Percentiles rank a stretch among this genome's conserved stretches.
These are phyloP conservation scores for Strongylocentrotus purpuratus DNA, from an alignment of 35 echinoderm and acorn worm species.

Conservation along the genomic window DNA sequence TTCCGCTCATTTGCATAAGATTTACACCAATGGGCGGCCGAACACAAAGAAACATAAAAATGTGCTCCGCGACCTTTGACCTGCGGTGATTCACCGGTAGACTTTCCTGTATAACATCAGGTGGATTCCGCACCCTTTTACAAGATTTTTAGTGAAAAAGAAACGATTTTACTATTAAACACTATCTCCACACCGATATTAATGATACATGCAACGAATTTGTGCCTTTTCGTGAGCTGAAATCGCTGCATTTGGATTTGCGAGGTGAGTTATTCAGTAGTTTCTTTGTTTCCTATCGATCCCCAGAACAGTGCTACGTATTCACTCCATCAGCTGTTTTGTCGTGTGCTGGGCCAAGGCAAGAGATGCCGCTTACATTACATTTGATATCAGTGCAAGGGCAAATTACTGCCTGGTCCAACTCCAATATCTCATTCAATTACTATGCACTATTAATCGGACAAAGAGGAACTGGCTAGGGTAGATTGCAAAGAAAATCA, in stretches of 20 bases:
- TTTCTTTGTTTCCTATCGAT: neutral
- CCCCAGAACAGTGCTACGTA: neutral
- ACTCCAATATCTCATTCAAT: too few relatives aligned
- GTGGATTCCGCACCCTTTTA: neutral
- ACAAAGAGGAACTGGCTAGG: too few relatives aligned
- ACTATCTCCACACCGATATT: neutral
- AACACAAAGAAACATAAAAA: constrained; percentile 41
- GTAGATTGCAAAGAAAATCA: too few relatives aligned
- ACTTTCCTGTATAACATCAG: neutral
- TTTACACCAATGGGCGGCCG: constrained; percentile 20
- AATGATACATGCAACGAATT: neutral
- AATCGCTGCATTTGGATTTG: neutral
- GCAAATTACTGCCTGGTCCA: too few relatives aligned
- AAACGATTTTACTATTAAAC: neutral
- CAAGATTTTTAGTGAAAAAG: neutral
- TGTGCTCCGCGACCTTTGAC: neutral
- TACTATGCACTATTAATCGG: too few relatives aligned
- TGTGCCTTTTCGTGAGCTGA: neutral
- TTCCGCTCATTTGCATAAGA: constrained; percentile 26
- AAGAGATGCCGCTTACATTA: too few relatives aligned
- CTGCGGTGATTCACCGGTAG: neutral
- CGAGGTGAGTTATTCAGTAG: constrained; percentile 3
- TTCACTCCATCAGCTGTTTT: neutral
- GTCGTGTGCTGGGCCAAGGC: neutral
- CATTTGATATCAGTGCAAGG: too few relatives aligned